Evolutionary conservation across 2,797 vertebrate species (phyloP), one percentile per base, ranked within the genome.

Genomic region (Sarcophilus harrisii): DNA sequence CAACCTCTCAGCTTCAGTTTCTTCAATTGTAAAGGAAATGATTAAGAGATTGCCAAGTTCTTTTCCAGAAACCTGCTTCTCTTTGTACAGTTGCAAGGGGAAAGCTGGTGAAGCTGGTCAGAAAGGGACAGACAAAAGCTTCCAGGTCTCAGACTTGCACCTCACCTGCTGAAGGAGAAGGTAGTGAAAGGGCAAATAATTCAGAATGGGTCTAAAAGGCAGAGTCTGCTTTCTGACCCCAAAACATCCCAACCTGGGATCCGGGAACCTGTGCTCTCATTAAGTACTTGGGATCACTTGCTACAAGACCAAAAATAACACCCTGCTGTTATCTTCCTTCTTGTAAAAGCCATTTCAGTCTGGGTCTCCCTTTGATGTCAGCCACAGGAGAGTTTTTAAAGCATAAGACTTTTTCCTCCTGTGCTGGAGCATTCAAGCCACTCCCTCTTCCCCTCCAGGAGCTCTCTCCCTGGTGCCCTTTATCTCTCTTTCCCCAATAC

Each of bases 401-500:
- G 93, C 54, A 32, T 18, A 4, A 38, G 57, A 58, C 45, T 3
- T 45, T 81, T 91, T 89, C 57, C 93, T 92, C 94, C 87, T 94
- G 92, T 52, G 27, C 4, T 0, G 38, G 66, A 54, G 32, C 87
- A 5, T 94, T 95, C 92, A 92, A 10, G 28, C 54, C 81, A 3
- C 3, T 49, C 55, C 38, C 10, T 58, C 90, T 38, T 5, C 45
- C 38, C 81, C 11, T 90, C 52, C 52, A 92, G 0, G 0, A 6
- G 32, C 18, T 89, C 55, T 49, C 55, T 94, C 66, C 27, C 58
- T 12, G 29, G 57, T 4, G 49, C 52, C 91, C 62, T 38, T 96
- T 96, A 96, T 93, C 49, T 93, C 73, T n/a, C 24, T 95, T 95
- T 73, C 58, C 92, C 58, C 24, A 30, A 55, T 14, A 87, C 38